Percentiles rank a stretch among this genome's conserved stretches.
These are phyloP conservation scores for Vespertilio murinus DNA, from an alignment of 2,797 vertebrate genomes.

Conservation along the genomic window DNA sequence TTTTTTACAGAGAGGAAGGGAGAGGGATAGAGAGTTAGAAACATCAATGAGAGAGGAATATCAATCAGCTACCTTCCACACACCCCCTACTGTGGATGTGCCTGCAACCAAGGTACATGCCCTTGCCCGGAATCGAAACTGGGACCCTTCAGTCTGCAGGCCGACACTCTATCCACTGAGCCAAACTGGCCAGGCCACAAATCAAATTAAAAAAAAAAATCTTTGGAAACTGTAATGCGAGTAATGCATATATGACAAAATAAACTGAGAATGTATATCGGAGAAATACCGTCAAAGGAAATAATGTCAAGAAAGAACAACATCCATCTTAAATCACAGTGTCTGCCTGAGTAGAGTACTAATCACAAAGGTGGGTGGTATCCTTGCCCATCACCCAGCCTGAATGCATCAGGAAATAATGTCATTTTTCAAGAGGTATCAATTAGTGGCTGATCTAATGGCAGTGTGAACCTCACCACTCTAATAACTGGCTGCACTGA, in stretches of 20 bases:
- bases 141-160: too few relatives aligned
- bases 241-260: background rate
- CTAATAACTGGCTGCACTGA: background rate
- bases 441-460: background rate
- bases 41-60: too few relatives aligned
- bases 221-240: background rate
- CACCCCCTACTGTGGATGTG: too few relatives aligned
- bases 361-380: background rate
- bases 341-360: background rate
- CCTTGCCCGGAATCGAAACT: too few relatives aligned
- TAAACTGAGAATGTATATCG: background rate
- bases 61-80: too few relatives aligned
- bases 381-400: background rate
- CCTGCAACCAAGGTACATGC: too few relatives aligned
- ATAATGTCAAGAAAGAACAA: background rate
- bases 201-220: background rate
- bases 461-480: background rate
- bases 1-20: too few relatives aligned
- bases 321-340: background rate
- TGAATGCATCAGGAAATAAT: background rate
- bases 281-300: background rate
- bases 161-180: too few relatives aligned
- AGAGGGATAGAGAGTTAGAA: too few relatives aligned
- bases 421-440: conserved; percentile 26
- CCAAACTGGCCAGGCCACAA: background rate